Evolutionary conservation across 1,140 invertebrate genomes (phyloP), one percentile per base, ranked within the genome.

Genomic region (Drosophila biarmipes): DNA sequence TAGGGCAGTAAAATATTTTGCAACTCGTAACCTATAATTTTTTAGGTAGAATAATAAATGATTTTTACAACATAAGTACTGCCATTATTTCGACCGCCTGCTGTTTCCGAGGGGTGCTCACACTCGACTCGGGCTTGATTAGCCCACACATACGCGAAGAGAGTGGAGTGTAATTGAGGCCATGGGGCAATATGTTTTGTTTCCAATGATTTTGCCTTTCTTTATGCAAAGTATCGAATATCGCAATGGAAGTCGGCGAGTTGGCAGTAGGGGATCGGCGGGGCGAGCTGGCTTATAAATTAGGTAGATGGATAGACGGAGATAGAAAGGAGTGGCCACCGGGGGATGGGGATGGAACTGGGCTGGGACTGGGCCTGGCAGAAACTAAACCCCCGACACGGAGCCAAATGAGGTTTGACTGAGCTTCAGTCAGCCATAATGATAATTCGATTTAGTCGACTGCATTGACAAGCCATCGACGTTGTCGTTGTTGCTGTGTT

Each of bases 361-460:
- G 48, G 15, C 6, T 40, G 42, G 48, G n/a, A 11, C 5, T 48
- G 57, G 46, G 42, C 6, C 35, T 45, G 38, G 21, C 19, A 45
- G 57, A 59, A 74, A 75, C 58, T 66, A 67, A 75, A 67, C 31
- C 72, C 57, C 48, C 66, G 54, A 73, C 53, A 61, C 58, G 69
- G 61, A 75, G 81, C 79, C 79, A 87, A 91, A 90, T 90, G 78
- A 85, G 82, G 80, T 87, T 90, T 90, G 80, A 91, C 77, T 91
- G 90, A 87, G 81, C 79, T 85, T 80, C 90, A 91, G 77, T 79
- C 90, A 91, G 85, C 85, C 90, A 91, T 91, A 90, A 90, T 91
- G 82, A 91, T 91, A 87, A 91, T 91, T 91, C 90, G 91, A 92
- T 92, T 91, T 90, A 84, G 55, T 73, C 63, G 71, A 85, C 81